Evolutionary conservation across 2,113 vertebrate species (phyloP).

Genomic region (Paralichthys olivaceus): DNA sequence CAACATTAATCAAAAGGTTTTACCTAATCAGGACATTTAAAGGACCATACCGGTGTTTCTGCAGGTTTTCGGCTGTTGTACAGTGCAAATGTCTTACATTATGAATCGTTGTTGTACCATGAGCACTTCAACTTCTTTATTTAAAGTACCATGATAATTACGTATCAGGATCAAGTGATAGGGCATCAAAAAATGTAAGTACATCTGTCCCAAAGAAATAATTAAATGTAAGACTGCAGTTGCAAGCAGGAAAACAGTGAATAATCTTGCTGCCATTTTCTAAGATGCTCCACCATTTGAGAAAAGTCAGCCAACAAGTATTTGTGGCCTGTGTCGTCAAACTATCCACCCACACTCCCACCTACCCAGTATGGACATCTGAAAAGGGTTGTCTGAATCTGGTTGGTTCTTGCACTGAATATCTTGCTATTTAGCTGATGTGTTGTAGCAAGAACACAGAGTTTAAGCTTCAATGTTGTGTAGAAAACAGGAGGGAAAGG

Average conservation of each 20-base stretch:
- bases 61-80: neutral
- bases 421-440: neutral
- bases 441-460: neutral
- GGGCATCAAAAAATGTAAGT: neutral
- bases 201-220: neutral
- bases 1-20: conserved; percentile 36
- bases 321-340: neutral
- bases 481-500: no score
- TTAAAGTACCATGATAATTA: no score
- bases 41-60: neutral
- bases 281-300: neutral
- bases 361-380: neutral
- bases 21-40: conserved; percentile 2
- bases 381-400: neutral
- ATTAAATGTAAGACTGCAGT: neutral
- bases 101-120: neutral
- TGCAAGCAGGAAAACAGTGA: neutral
- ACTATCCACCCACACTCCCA: neutral
- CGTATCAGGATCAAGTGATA: no score
- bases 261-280: neutral
- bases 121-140: neutral
- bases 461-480: neutral
- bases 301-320: neutral
- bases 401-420: neutral
- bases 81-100: neutral